Percentiles rank a stretch among this genome's conserved stretches.
Conservation (phyloP, 1,140 invertebrate genomes). For the Drosophila sp. region DNA sequence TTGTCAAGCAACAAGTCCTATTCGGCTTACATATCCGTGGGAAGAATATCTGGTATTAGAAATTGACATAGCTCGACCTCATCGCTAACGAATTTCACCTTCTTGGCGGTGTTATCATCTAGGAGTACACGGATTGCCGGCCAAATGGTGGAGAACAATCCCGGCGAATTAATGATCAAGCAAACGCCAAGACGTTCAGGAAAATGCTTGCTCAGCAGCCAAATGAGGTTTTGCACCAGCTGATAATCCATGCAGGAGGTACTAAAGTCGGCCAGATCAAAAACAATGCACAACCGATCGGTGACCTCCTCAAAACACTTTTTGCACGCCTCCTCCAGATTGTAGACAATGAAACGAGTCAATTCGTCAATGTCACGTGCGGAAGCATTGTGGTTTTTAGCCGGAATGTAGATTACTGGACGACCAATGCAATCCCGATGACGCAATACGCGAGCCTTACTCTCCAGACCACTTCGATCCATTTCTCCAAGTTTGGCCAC, state of each 20-base stretch:
- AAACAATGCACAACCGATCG: constrained; percentile 91
- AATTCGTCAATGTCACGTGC: constrained; percentile 89
- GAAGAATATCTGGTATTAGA: constrained; percentile 90
- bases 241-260: constrained; percentile 90
- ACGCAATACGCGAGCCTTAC: constrained; percentile 87
- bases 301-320: constrained; percentile 90
- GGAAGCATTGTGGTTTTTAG: constrained; percentile 89
- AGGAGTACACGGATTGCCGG: constrained; percentile 89
- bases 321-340: constrained; percentile 89
- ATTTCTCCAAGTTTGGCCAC: constrained; percentile 85
- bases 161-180: constrained; percentile 88
- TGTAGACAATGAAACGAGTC: constrained; percentile 90
- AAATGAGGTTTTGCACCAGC: constrained; percentile 90
- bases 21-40: constrained; percentile 85
- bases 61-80: constrained; percentile 89
- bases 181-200: constrained; percentile 90
- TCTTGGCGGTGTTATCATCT: constrained; percentile 89
- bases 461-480: constrained; percentile 85
- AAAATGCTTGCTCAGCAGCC: constrained; percentile 89
- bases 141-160: constrained; percentile 90
- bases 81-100: constrained; percentile 88
- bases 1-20: neutral
- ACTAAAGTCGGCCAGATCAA: constrained; percentile 89
- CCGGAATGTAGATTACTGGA: constrained; percentile 90
- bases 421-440: constrained; percentile 88